Base-by-base conservation (phyloP, 2,888 invertebrate species). In the Andricus quercusramuli region DNA sequence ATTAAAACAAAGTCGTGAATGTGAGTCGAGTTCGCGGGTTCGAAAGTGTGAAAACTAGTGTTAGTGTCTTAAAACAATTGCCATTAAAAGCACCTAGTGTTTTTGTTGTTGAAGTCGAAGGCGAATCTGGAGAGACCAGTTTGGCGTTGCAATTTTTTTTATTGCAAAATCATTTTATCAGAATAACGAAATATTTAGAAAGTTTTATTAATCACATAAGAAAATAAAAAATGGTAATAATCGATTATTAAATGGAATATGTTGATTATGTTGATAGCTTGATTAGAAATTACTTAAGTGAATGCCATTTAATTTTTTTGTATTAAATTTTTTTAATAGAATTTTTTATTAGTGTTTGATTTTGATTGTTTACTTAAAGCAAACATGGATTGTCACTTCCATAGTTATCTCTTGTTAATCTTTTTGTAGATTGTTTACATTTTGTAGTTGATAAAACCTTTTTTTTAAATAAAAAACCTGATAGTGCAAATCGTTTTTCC, bases 1-100 rank as follows among this genome's bases (percentile, higher is more conserved):
- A 64, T 64, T 17, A 5, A 29, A 64, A 17, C 6, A 15, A 64
- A 64, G 64, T 64, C 29, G 29, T 17, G 64, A 64, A 6, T 64
- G 25, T 25, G 64, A 5, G 62, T 62, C 15, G 15, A 25, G 44
- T 44, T 62, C 5, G 62, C 15, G 62, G 25, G 64, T 29, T 17
- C 20, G 29, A 51, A 29, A 70, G 74, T 74, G 74, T 74, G 6
- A 29, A 29, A 64, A 47, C 41, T 25, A 70, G 47, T 51, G 47
- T 51, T 59, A 56, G 56, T 74, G 74, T 29, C 29, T 59, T 32
- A 0, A 59, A 74, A 25, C 25, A 47, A 68, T 68, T 6, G 2
- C 25, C 17, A 6, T 68, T 44, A 13, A 25, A 37, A 41, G 67
- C n/a, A 29, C 9, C 20, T 70, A 70, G n/a, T 74, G n/a, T 74